These are phyloP conservation scores for Ostrea denselamellosa DNA, from an alignment of 1,140 invertebrate genomes.

Conservation along the genomic window DNA sequence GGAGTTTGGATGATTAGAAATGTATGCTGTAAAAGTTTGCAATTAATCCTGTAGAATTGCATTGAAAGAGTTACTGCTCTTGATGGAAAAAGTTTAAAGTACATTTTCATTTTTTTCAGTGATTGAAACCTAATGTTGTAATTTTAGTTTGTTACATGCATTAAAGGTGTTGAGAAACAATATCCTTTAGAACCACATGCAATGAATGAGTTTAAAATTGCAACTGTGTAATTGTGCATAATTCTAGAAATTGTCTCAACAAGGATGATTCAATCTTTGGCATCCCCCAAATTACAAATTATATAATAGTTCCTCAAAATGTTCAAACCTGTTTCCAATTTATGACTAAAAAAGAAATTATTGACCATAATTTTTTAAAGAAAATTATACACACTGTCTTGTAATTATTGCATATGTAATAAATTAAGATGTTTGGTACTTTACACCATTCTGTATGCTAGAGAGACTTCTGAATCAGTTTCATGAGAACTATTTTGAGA, in stretches of 20 bases:
- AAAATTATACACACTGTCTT: no score
- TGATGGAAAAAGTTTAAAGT: background rate
- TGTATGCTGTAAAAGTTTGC: slow-evolving; percentile 59
- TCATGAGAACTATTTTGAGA: no score
- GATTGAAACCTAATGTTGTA: no score
- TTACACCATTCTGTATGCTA: no score
- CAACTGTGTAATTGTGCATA: background rate
- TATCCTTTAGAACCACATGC: no score
- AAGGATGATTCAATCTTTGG: background rate
- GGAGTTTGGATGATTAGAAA: slow-evolving; percentile 73
- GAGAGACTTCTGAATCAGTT: no score
- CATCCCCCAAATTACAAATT: background rate
- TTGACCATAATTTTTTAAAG: background rate
- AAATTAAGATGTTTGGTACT: no score
- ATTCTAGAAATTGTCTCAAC: background rate
- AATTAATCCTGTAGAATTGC: background rate
- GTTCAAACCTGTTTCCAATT: background rate
- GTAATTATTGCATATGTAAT: no score
- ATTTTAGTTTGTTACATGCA: no score
- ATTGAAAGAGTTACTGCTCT: background rate
- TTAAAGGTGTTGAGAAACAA: no score
- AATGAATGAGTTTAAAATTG: background rate
- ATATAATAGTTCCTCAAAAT: background rate
- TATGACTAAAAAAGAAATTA: slow-evolving; percentile 11
- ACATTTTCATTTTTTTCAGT: no score